Evolutionary conservation across 2,113 vertebrate genomes (phyloP).

Genomic region (Acrocephalus arundinaceus): DNA sequence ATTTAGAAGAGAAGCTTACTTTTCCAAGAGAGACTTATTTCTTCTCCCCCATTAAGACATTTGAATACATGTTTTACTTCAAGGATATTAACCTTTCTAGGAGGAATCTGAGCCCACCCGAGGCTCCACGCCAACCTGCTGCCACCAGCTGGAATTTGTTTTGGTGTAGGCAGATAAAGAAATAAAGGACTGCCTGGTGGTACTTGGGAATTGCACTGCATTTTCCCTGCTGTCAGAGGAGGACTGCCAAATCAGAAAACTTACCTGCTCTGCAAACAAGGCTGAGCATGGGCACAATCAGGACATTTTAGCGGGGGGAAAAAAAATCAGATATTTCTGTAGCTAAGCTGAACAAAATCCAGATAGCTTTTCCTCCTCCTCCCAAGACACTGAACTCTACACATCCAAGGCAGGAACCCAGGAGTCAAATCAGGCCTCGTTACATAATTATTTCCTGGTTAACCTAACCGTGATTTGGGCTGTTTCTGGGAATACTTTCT

Average conservation of each 20-base stretch:
- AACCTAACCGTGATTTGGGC: not conserved
- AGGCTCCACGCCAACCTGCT: not conserved
- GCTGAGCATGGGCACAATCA: rapidly evolving
- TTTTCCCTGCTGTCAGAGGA: not conserved
- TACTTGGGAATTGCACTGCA: not conserved
- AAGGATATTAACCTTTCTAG: not conserved
- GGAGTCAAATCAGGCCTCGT: not conserved
- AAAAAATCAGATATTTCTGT: not conserved
- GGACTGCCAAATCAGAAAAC: not conserved
- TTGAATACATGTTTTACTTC: not conserved
- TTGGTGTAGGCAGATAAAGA: not conserved
- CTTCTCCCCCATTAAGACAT: not conserved
- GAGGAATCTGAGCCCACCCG: not conserved
- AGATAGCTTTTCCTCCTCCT: not conserved
- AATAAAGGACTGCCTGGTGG: not conserved
- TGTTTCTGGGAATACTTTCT: not conserved
- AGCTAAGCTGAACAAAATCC: not conserved
- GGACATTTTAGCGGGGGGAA: not conserved
- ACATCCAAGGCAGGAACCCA: not conserved
- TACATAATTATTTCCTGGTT: not conserved
- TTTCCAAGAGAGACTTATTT: not conserved
- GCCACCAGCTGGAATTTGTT: not conserved
- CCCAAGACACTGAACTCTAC: not conserved
- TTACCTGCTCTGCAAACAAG: not conserved
- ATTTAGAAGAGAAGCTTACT: not conserved